Base-by-base conservation (phyloP, 1,140 invertebrate species). In the Drosophila santomea region DNA sequence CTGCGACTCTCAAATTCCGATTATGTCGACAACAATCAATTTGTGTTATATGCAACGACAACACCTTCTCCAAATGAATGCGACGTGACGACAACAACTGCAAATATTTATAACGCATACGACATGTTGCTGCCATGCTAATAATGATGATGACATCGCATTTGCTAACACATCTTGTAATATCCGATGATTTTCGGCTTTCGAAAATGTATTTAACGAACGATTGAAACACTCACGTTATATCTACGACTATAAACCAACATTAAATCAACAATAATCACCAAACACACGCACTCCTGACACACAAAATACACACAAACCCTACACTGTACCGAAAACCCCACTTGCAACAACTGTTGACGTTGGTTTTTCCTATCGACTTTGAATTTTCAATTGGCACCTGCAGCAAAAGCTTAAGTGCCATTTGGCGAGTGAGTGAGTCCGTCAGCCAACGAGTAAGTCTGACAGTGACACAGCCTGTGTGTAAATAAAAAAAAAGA, bases 61-160 rank as follows among this genome's bases (percentile, higher is more conserved):
- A 68, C 38, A 51, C 47, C 20, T 39, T 64, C 20, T 64, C 44
- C 44, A 72, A 78, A 66, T 41, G 10, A 58, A 41, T 51, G 38
- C 63, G 12, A 68, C 64, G 64, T 68, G 64, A 68, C 64, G 41
- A 75, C 50, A 68, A 72, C 66, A 50, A 76, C 12, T 56, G 44
- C 15, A 64, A 80, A 73, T 59, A 73, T 60, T 61, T 79, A 47
- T 48, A 71, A 66, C 45, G 51, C 62, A 72, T 67, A 59, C 62
- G 63, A 68, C 71, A 74, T 73, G 78, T 56, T 56, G 66, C 45
- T 74, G 63, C 68, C 55, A 89, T 86, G 88, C 75, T 74, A 88
- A 90, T 83, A 80, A 88, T 91, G 91, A 92, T 92, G 91, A 92
- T 92, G 91, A 92, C 91, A 90, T 91, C 88, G 91, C 91, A 91